Evolutionary conservation across 2,797 vertebrate genomes (phyloP), one percentile per base, ranked within the genome.

Genomic region (Xenops minutus): DNA sequence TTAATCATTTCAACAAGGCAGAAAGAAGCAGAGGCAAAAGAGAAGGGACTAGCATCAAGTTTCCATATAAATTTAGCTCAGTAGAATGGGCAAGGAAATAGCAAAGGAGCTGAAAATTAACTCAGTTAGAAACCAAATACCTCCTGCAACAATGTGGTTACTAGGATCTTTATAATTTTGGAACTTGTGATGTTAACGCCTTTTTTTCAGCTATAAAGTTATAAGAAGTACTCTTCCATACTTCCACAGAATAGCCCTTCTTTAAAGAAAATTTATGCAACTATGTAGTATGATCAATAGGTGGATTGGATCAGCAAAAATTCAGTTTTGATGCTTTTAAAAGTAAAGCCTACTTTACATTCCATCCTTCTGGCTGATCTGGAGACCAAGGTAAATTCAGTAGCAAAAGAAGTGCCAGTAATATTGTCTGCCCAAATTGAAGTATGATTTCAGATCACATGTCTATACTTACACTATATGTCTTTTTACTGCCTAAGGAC

Each of bases 171-270:
- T 62, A 27, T 56, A 1, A 67, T 66, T 87, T 71, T 48, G 56
- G n/a, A 95, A 51, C 26, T 68, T 80, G 51, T 63, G 44, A 20
- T 58, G 11, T 49, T 76, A 63, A 37, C 10, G 14, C 3, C 2
- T 74, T 52, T 77, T 69, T 75, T 56, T 29, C 17, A 75, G 74
- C 68, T 63, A 72, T 58, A 66, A 68, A 51, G 9, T 61, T 49
- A 26, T 58, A 88, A 96, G 58, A 76, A 85, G 78, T 80, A 93
- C 80, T 64, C 74, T 97, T 61, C 46, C 15, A 77, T 59, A 62
- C 24, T 37, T 16, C 3, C 23, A 43, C 30, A 69, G n/a, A 71
- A 77, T 20, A 51, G 9, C 16, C 41, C 6, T 39, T 62, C 78
- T 75, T 18, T 0, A 56, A 81, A 81, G 68, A 87, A 92, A 72